Evolutionary conservation across 2,888 invertebrate species (phyloP).

Genomic region (Macrophya alboannulata): DNA sequence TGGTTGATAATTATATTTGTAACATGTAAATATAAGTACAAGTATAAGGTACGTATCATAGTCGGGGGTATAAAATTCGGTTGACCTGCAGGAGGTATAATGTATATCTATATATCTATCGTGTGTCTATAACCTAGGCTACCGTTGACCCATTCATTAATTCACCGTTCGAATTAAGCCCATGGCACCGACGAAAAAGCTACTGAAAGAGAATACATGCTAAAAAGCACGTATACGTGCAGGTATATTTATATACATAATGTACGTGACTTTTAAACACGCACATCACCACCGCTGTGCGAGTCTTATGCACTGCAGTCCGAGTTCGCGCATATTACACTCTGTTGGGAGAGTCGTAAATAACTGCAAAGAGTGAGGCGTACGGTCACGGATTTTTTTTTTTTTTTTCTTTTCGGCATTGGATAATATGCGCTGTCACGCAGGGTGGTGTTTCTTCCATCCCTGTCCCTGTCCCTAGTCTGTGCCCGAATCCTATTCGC

Average conservation of each 20-base stretch:
- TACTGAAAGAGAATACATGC: background rate
- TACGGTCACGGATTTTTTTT: background rate
- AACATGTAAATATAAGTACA: conserved; percentile 12
- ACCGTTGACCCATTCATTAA: conserved; percentile 8
- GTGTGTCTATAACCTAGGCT: background rate
- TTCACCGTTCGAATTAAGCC: background rate
- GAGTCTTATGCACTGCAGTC: background rate
- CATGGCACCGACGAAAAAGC: background rate
- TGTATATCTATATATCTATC: background rate
- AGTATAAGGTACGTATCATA: background rate
- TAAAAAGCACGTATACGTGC: background rate
- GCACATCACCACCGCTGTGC: background rate
- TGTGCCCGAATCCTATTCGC: background rate
- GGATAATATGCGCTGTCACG: conserved; percentile 49
- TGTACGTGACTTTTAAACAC: background rate
- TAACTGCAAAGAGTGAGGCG: background rate
- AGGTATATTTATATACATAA: background rate
- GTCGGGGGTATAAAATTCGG: background rate
- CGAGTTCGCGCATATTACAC: background rate
- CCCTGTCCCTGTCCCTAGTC: background rate
- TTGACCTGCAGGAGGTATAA: background rate
- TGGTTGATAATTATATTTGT: conserved; percentile 26
- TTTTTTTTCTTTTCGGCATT: conserved; percentile 16
- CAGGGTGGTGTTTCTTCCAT: conserved; percentile 8
- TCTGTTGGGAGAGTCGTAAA: conserved; percentile 13